phyloP scores from a whole-genome alignment of 23 tunicate genomes.

The Corella eumyota region DNA sequence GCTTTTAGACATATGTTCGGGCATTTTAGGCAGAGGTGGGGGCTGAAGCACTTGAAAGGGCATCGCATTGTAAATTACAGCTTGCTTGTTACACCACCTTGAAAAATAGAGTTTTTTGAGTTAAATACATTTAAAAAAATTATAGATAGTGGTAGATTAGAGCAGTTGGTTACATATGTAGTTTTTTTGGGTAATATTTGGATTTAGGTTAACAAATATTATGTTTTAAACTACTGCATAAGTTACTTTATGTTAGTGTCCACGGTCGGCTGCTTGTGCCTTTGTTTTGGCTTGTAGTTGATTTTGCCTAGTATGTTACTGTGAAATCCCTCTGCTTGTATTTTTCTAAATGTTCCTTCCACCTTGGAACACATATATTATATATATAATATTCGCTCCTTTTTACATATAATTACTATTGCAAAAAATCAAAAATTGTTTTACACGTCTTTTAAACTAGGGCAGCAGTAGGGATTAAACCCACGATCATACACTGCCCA shows the following conservation, averaged over 20 bases:
- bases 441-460: no score
- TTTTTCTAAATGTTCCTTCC: conserved; percentile 35
- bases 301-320: conserved; percentile 58
- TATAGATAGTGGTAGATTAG: neutral
- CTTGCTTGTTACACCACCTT: conserved; percentile 68
- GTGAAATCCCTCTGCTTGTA: conserved; percentile 30
- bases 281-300: conserved; percentile 68
- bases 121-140: no score
- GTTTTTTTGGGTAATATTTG: no score
- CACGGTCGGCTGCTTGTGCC: conserved; percentile 40
- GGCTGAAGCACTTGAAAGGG: conserved; percentile 29
- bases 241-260: conserved; percentile 26
- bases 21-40: conserved; percentile 10
- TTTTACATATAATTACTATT: no score
- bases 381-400: no score
- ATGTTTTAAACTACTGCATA: no score
- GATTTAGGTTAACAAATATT: no score
- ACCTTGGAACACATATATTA: conserved; percentile 4
- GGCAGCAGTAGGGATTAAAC: no score
- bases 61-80: conserved; percentile 36
- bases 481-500: no score
- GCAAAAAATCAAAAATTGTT: no score
- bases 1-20: conserved; percentile 13
- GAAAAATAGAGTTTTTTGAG: neutral
- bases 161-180: no score